These are phyloP conservation scores for Diploscapter pachys DNA, from an alignment of 1,140 invertebrate species.

Conservation along the genomic window DNA sequence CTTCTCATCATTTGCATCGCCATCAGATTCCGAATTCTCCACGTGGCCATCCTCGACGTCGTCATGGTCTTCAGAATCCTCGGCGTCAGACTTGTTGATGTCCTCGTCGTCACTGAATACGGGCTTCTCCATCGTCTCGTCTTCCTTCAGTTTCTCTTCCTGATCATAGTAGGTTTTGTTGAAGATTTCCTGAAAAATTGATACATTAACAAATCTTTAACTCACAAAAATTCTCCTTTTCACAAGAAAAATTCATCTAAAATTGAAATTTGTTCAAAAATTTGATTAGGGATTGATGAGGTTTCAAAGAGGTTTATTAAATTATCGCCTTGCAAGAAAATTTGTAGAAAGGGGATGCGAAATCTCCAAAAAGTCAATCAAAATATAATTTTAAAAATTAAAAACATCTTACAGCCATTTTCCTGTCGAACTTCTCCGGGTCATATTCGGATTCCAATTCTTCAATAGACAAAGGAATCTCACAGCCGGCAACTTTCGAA, in stretches of 20 bases:
- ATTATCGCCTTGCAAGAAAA: no score
- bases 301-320: no score
- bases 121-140: constrained; percentile 63
- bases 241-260: constrained; percentile 16
- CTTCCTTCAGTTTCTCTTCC: constrained; percentile 51
- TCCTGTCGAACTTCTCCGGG: constrained; percentile 78
- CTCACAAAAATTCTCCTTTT: not conserved
- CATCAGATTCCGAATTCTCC: constrained; percentile 43
- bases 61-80: not conserved
- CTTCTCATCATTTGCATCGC: constrained; percentile 37
- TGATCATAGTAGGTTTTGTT: constrained; percentile 78
- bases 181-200: constrained; percentile 68
- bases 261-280: no score
- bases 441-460: constrained; percentile 86
- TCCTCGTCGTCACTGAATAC: constrained; percentile 35
- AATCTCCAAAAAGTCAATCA: no score
- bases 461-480: constrained; percentile 64
- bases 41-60: constrained; percentile 44
- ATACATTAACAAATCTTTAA: not conserved
- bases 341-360: no score
- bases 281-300: no score
- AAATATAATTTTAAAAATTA: not conserved
- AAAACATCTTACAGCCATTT: constrained; percentile 69
- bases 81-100: not conserved
- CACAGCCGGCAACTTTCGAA: constrained; percentile 81